Evolutionary conservation across 2,888 invertebrate species (phyloP), one percentile per base, ranked within the genome.

Genomic region (Polyploca ridens): DNA sequence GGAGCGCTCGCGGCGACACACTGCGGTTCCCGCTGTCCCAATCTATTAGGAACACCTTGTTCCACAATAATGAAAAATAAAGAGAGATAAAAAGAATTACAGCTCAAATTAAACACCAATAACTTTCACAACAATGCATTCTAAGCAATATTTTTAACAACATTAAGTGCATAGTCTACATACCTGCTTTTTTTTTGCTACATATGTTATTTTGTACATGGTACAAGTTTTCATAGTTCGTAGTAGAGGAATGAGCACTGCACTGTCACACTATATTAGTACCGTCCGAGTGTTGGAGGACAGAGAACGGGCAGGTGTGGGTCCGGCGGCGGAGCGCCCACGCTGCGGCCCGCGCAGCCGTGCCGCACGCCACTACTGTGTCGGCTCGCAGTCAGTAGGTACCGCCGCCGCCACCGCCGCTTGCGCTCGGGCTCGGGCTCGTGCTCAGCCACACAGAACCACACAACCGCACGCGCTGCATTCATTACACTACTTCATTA

Each of bases 151-250:
- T 13, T 41, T 41, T 49, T 10, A 10, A 10, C n/a, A 10, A 54
- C 5, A 10, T n/a, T n/a, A 54, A 6, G 16, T 49, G 49, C 4
- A 16, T 3, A 19, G 54, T 38, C 58, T 13, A 72, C 68, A 74
- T 90, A 93, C 93, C 91, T 93, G 88, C 73, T 90, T 88, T 74
- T 87, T 92, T 74, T 84, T 87, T 69, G 92, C 78, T 77, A 93
- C 91, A 78, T 94, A 94, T 63, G 93, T 93, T 75, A 94, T 94
- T 87, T 92, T 94, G 82, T 90, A 93, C 92, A 91, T 93, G 73
- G 91, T 84, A 78, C 89, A 88, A 77, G 89, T 88, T 88, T 86
- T 91, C 93, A 94, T 93, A 69, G 72, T 87, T 41, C 2, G 41
- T 78, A 67, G 63, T 70, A 63, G 65, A 67, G 38, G 58, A 68